Evolutionary conservation across 1,140 invertebrate genomes (phyloP), one percentile per base, ranked within the genome.

Genomic region (Cotesia chilonis): DNA sequence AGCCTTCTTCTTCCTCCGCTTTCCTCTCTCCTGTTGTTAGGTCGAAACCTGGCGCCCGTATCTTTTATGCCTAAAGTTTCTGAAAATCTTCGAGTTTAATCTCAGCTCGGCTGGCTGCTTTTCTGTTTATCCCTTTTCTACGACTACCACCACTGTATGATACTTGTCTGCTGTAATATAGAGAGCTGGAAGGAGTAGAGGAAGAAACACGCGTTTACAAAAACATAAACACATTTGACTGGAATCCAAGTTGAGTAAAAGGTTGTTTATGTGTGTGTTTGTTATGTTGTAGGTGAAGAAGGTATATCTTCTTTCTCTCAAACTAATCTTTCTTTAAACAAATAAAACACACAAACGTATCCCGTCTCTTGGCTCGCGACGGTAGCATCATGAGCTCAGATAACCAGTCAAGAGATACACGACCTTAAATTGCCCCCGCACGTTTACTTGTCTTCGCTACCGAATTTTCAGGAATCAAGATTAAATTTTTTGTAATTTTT

Each of bases 381-480:
- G 81, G 84, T 86, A 85, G 85, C 85, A 73, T 80, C 64, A 68
- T 76, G 79, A 80, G 67, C 79, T 83, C 84, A 77, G 82, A 83
- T 85, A 83, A 84, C 84, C 76, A 70, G 51, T 77, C 41, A 75
- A 14, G 60, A 77, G 79, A 83, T 82, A 83, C 81, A 83, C 77
- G 79, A 81, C 74, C 77, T 78, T 81, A 80, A 83, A 82, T 79
- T 82, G 80, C 76, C 73, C 70, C 41, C 82, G 79, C 71, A 82
- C 81, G 81, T 80, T 80, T 77, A 75, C 51, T 67, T 76, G 71
- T 64, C 59, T 80, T 74, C 38, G 84, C 85, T 85, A 85, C 84
- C 82, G 85, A 84, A 86, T 86, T 86, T 86, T 80, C 77, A 66
- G 76, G 69, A 79, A 79, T 79, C 78, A 80, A 84, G 81, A 82